Conservation (phyloP, 2,888 invertebrate genomes). For the Cepaea hortensis region DNA sequence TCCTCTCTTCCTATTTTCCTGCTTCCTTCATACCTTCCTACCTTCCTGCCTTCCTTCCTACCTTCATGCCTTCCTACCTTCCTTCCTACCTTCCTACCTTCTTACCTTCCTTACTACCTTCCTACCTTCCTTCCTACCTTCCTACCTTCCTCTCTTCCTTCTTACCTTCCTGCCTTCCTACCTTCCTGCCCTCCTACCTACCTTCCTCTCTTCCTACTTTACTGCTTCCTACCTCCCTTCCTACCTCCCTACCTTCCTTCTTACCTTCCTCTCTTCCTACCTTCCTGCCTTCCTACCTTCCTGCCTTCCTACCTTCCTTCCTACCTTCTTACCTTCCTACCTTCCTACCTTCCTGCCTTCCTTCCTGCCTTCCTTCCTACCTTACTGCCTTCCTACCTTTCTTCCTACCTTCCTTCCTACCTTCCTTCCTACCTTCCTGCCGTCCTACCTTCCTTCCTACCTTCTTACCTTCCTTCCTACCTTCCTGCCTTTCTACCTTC, state of each 20-base stretch:
- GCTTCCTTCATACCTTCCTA: not conserved
- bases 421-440: slow-evolving; percentile 3
- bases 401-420: not conserved
- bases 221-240: not conserved
- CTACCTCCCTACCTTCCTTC: not conserved
- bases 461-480: not conserved
- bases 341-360: not conserved
- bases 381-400: not conserved
- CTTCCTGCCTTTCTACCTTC: not conserved
- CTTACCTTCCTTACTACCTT: not conserved
- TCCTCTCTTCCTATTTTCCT: not conserved
- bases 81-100: not conserved
- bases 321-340: not conserved
- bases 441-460: not conserved
- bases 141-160: not conserved
- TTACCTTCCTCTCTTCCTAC: not conserved
- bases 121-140: not conserved
- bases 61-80: not conserved
- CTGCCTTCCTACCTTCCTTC: not conserved
- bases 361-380: not conserved
- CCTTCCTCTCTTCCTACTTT: not conserved
- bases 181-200: not conserved
- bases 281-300: not conserved
- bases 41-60: not conserved
- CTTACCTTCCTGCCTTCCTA: not conserved